Base-by-base conservation (phyloP, 2,888 invertebrate genomes). In the Diadegma fenestrale region DNA sequence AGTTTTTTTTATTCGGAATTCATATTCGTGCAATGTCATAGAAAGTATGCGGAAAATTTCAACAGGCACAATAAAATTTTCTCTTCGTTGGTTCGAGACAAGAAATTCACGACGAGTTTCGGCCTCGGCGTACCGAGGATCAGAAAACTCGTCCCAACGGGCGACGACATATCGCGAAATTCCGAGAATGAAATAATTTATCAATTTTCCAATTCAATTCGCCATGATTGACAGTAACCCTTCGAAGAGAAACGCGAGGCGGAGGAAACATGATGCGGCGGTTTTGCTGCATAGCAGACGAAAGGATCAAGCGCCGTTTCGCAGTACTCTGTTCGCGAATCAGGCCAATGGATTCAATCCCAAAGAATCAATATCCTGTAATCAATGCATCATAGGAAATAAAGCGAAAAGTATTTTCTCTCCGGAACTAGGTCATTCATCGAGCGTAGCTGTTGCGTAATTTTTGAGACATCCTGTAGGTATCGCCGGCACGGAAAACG, bases 401-500 rank as follows among this genome's bases (percentile, higher is more conserved):
- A 58, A 26, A 58, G 8, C 5, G 0, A 26, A 26, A 58, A 4
- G 3, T 26, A 26, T 58, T 26, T 26, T 14, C 1, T 26, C 14
- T 19, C 19, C 19, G 4, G 2, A 51, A 51, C 10, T 51, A 0
- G 8, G 19, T 19, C 0, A 51, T 51, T 19, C 19, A 19, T 51
- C 8, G 19, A 51, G 19, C 19, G 19, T 19, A 51, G 51, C 19
- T 51, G 2, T 51, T 8, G 2, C 19, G 14, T 4, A 22, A 26
- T 26, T 26, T 26, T 58, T 58, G 12, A 26, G 14, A 58, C 26
- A 26, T 61, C 43, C n/a, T 30, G 19, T 48, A 26, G 12, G 33
- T 43, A n/a, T 80, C 54, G 69, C 61, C 66, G 83, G 51, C 64
- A 83, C 66, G 41, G 41, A 51, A 66, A 63, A 75, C 78, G 68